Base-by-base conservation (phyloP, 1,140 invertebrate genomes). In the Cyclina sinensis region DNA sequence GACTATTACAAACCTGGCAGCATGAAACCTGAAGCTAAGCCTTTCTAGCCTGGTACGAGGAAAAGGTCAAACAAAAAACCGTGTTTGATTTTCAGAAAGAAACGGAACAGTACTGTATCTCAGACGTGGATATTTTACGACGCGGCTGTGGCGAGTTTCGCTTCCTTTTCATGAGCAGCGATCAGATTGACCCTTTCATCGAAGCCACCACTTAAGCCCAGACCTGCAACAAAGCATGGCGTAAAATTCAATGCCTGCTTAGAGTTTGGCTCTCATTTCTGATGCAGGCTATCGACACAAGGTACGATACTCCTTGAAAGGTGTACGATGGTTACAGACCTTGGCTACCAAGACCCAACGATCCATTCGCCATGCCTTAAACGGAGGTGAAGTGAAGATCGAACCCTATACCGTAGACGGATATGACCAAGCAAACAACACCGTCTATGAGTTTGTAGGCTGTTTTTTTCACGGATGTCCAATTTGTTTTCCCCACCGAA, bases 381-480 rank as follows among this genome's bases (percentile, higher is more conserved):
- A 79, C 30, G 76, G 76, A 11, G 32, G 76, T 11, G 76, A 79
- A 51, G 27, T 27, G 21, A 51, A 32, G 7, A 43, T 76, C 1
- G 73, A n/a, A 76, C 73, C 35, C 1, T 76, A 43, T n/a, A 43
- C 3, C 24, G 73, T 76, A 18, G 73, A 76, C n/a, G 73, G 73
- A 24, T 76, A 43, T 32, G 21, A 54, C 27, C 5, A 7, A 51
- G n/a, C 51, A 30, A 51, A 3, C 48, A 79, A 79, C 76, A 51
- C 27, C 0, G 48, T 79, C 2, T 79, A 54, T 30, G 76, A 79
- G 12, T 54, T 79, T 12, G 2, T 79, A 12, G 39, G 76, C 7
- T 51, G 76, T n/a, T 54, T 16, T 7, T 46, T 24, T 24, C 76
- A 79, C 30, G 76, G 76, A 79, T 57, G 62, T 30, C 32, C 30